Evolutionary conservation across 2,797 vertebrate genomes (phyloP), one percentile per base, ranked within the genome.

Genomic region (Echeneis naucrates): DNA sequence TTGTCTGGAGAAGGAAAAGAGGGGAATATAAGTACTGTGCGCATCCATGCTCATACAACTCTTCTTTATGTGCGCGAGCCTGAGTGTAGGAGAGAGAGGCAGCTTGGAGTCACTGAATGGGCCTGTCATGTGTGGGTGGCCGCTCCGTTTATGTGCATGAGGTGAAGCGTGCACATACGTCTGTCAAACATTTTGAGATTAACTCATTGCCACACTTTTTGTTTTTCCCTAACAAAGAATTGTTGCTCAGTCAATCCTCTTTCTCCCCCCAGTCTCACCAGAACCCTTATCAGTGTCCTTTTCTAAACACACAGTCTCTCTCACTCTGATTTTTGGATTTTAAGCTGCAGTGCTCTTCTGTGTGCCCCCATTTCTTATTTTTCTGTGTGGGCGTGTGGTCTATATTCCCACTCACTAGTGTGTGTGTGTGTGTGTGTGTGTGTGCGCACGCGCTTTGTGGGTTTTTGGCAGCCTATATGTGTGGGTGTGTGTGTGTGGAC

Each of bases 121-220:
- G 71, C 70, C 69, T 66, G 78, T 60, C 82, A 51, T 89, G 76
- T 81, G 86, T 89, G 86, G 80, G 86, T 47, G 82, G 82, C 64
- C 87, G 75, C 75, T 77, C 73, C 30, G 67, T 86, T 70, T 76
- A 48, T 74, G 82, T 73, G 83, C 66, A 67, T 78, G 84, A 73
- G 78, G 66, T 4, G 17, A 65, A 74, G 52, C 60, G 80, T 61
- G 50, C 68, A 45, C 70, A 37, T 68, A 73, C n/a, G 79, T 86
- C 84, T 88, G 82, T 91, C 86, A 88, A 67, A 72, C 86, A 80
- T 69, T 80, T 75, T 78, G 44, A 87, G 72, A 72, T 77, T 24
- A 58, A 54, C 35, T 54, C 30, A 38, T 78, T 60, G 5, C 47
- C 5, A 47, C 23, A 50, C 60, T 71, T 73, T 75, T 64, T 80